Evolutionary conservation across 2,113 vertebrate genomes (phyloP).

Genomic region (Zapus hudsonius): DNA sequence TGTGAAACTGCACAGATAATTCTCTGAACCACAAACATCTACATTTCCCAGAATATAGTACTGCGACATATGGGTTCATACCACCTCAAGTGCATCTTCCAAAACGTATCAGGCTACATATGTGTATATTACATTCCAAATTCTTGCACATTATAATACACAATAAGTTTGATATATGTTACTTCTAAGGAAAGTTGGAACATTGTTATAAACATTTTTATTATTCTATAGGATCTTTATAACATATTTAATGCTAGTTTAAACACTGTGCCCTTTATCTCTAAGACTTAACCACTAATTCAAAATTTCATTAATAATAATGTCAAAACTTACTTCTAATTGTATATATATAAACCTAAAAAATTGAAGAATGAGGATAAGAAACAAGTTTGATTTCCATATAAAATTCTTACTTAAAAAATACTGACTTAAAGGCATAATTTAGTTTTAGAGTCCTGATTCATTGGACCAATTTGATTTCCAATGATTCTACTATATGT

Average conservation of each 20-base stretch:
- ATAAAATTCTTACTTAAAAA: not conserved
- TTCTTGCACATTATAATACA: not conserved
- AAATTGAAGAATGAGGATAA: not conserved
- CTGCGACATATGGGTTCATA: not conserved
- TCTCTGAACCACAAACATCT: not conserved
- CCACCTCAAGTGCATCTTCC: not conserved
- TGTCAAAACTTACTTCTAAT: not conserved
- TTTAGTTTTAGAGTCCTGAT: not conserved
- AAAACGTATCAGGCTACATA: not conserved
- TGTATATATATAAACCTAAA: not conserved
- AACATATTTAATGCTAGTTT: not conserved
- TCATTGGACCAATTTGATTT: not conserved
- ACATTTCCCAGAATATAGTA: not conserved
- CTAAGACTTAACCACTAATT: not conserved
- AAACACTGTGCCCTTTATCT: not conserved
- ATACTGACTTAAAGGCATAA: not conserved
- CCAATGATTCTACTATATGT: not conserved
- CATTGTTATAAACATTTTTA: not conserved
- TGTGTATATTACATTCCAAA: not conserved
- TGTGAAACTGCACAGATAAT: not conserved
- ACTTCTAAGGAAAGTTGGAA: conserved; percentile 4
- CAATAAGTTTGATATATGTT: not conserved
- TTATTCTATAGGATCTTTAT: not conserved
- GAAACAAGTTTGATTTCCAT: not conserved
- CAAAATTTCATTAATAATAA: not conserved